Evolutionary conservation across 2,888 invertebrate genomes (phyloP).

Genomic region (Heliconius sara): DNA sequence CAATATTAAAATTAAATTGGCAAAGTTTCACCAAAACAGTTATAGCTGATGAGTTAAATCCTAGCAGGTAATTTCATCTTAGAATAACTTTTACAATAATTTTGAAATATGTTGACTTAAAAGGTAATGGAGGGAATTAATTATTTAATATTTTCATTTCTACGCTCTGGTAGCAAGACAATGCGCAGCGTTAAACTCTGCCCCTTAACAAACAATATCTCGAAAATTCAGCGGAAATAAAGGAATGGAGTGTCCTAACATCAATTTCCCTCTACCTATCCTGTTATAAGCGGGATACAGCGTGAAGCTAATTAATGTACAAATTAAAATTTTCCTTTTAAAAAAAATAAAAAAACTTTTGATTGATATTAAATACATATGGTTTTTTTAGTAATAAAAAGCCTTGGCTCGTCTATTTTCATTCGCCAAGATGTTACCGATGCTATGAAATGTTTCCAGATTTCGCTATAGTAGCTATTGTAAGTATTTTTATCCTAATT

Average conservation of each 20-base stretch:
- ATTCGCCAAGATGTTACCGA: conserved; percentile 72
- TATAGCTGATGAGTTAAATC: conserved; percentile 67
- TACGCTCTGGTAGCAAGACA: no score
- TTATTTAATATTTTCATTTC: no score
- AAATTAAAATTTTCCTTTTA: not conserved
- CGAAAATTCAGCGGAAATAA: no score
- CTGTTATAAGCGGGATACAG: no score
- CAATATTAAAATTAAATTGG: conserved; percentile 67
- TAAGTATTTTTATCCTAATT: conserved; percentile 55
- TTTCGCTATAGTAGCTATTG: conserved; percentile 73
- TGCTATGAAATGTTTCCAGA: conserved; percentile 76
- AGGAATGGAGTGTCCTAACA: no score
- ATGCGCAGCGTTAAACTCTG: no score
- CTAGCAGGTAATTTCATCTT: conserved; percentile 57
- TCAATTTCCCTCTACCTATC: no score
- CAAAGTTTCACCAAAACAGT: conserved; percentile 64
- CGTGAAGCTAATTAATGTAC: no score
- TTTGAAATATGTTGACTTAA: no score
- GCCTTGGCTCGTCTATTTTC: conserved; percentile 78
- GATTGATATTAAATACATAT: not conserved
- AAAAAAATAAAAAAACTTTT: not conserved
- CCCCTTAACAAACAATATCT: no score
- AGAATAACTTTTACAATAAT: no score
- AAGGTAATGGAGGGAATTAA: conserved; percentile 54
- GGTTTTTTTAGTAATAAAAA: conserved; percentile 49